Base-by-base conservation (phyloP, 92 coral and sea anemone species). In the Siderastrea siderea region DNA sequence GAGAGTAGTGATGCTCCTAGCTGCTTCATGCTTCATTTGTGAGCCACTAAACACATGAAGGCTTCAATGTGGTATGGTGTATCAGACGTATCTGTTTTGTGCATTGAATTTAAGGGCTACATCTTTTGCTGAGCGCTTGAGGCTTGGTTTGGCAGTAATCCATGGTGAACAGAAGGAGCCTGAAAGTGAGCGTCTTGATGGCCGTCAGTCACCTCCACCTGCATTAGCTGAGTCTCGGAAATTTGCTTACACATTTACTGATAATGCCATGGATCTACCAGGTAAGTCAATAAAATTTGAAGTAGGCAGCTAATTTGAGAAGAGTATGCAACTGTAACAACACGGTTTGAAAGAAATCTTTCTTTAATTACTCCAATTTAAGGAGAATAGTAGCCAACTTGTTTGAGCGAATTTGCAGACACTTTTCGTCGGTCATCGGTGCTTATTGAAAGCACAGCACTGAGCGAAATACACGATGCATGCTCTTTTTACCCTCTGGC, bases 171-270 rank as follows among this genome's bases (percentile, higher is more conserved):
- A 93, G 38, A 96, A 96, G 80, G 95, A 90, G 68, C 76, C 91
- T 4, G 98, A 96, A 26, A 85, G 91, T 67, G 99, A 97, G 50
- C 86, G 91, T 57, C 94, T 94, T 64, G 99, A 97, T 92, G 99
- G 99, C 1, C 92, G 99, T 49, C 96, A 94, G 83, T 97, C 99
- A 6, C 99, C 99, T 8, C 99, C 99, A 8, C 99, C 99, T 48
- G 52, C 82, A 61, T 80, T 82, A 75, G 75, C 88, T 14, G 94
- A 91, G 73, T 80, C 86, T n/a, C 88, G 91, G 11, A 87, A 87
- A 4, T 93, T 95, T 90, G 90, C 96, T 46, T 95, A 91, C 86
- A 84, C 83, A 48, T 86, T 92, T n/a, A 77, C 93, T 1, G 60
- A 68, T 26, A 85, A 47, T 26, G 79, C 68, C 67, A 87, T 95